These are phyloP conservation scores for Idaea aversata DNA, from an alignment of 2,888 invertebrate species.

Conservation along the genomic window DNA sequence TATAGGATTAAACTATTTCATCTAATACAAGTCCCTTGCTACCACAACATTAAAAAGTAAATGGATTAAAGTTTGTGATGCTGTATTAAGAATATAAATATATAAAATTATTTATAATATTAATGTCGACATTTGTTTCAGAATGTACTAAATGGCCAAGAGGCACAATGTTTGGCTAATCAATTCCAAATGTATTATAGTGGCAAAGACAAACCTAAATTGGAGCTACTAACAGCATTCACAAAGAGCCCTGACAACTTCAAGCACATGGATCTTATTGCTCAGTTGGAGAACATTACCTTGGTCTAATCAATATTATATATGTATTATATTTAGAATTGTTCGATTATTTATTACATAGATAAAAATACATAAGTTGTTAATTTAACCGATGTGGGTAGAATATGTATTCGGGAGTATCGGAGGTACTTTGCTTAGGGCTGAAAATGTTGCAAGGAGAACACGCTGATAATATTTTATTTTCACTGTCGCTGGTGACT, in stretches of 20 bases:
- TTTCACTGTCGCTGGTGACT: neutral
- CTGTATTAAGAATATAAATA: no score
- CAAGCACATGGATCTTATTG: constrained; percentile 90
- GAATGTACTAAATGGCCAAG: constrained; percentile 86
- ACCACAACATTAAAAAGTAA: no score
- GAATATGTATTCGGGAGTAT: constrained; percentile 61
- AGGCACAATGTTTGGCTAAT: constrained; percentile 92
- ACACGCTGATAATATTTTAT: neutral
- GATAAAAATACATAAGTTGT: constrained; percentile 7
- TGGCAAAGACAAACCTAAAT: constrained; percentile 82
- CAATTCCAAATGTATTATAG: constrained; percentile 92
- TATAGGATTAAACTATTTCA: no score
- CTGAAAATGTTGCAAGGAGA: constrained; percentile 3
- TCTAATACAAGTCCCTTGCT: no score
- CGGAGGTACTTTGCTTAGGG: constrained; percentile 19
- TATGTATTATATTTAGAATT: neutral
- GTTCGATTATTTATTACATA: constrained; percentile 1
- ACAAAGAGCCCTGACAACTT: constrained; percentile 86
- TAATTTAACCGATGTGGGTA: constrained; percentile 63
- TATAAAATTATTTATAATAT: no score
- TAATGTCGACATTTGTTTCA: constrained; percentile 31
- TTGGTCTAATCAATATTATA: constrained; percentile 37
- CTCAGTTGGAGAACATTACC: constrained; percentile 85
- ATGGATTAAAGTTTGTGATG: no score
- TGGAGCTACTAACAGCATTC: constrained; percentile 84